Evolutionary conservation across 2,797 vertebrate species (phyloP).

Genomic region (Sylvilagus floridanus): DNA sequence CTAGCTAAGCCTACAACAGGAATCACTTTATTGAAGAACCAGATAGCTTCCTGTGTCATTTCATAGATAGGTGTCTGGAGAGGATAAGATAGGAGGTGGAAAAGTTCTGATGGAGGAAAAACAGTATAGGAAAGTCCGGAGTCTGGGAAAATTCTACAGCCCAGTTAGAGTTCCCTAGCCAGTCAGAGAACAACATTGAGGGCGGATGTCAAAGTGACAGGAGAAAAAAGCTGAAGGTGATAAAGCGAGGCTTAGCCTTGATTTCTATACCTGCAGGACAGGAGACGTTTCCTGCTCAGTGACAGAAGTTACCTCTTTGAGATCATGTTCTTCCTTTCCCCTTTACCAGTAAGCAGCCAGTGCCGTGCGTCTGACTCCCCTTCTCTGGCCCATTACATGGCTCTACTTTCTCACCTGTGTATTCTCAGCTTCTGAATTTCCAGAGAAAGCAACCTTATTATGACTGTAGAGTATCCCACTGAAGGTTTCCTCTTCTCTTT

Average conservation of each 20-base stretch:
- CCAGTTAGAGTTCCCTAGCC: not conserved
- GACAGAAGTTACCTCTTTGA: not conserved
- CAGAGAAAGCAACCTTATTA: not conserved
- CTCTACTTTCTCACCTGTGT: not conserved
- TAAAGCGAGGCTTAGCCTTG: not conserved
- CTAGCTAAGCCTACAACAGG: not conserved
- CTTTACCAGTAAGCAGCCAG: not conserved
- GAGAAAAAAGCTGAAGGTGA: not conserved
- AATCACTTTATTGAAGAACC: slow-evolving; percentile 55
- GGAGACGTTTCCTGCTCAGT: not conserved
- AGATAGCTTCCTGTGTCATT: slow-evolving; percentile 47
- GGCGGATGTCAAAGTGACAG: not conserved
- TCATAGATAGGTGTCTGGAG: not conserved
- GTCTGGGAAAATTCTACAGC: not conserved
- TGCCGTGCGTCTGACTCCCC: not conserved
- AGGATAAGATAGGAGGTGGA: not conserved
- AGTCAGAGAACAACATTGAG: not conserved
- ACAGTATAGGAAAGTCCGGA: not conserved
- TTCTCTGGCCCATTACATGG: not conserved
- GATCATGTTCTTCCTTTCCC: not conserved
- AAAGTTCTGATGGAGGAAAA: slow-evolving; percentile 38
- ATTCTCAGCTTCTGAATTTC: not conserved
- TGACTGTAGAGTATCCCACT: not conserved
- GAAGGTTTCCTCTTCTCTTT: not conserved
- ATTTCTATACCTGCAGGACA: not conserved